Base-by-base conservation (phyloP, 2,797 vertebrate species). In the Sebastes matsubarae region DNA sequence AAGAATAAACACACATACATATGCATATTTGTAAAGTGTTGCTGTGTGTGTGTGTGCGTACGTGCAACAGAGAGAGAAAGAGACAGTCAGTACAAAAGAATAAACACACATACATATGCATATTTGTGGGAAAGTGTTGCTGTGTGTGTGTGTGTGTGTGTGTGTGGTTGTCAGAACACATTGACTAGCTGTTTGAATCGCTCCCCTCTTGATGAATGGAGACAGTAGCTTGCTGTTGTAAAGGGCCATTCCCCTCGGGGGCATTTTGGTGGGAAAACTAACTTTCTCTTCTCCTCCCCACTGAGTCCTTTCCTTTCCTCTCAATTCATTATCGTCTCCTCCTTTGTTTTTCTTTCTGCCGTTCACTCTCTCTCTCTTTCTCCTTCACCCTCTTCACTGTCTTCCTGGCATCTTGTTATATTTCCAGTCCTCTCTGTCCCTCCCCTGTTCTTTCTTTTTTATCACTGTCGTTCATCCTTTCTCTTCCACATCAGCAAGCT, bases 151-250 rank as follows among this genome's bases (percentile, higher is more conserved):
- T 36, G 60, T 27, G 54, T n/a, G 16, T 42, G 18, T 46, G 42
- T 80, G 61, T 71, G 54, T 63, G 73, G 11, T 11, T 87, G 88
- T 88, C 81, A 68, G 69, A 67, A 61, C 68, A 60, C 75, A 86
- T 81, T 30, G 79, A 69, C 68, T 72, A 0, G 61, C 82, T 74
- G 76, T 72, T 52, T 69, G 71, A 67, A 25, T 52, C 64, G 2
- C 50, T 30, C 61, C 58, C 29, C 72, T 57, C 69, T 12, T 46
- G 87, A 87, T 89, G 78, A 87, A 89, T 72, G 67, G 64, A 80
- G 87, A 89, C 87, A 82, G 81, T 72, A 81, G 82, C 74, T 82
- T 42, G 75, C 75, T 86, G 81, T 79, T 72, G 79, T 74, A 71
- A 75, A 79, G 29, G 38, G 24, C 54, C 27, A 4, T 20, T 50